These are phyloP conservation scores for Hestina assimilis DNA, from an alignment of 1,140 invertebrate genomes.

Conservation along the genomic window DNA sequence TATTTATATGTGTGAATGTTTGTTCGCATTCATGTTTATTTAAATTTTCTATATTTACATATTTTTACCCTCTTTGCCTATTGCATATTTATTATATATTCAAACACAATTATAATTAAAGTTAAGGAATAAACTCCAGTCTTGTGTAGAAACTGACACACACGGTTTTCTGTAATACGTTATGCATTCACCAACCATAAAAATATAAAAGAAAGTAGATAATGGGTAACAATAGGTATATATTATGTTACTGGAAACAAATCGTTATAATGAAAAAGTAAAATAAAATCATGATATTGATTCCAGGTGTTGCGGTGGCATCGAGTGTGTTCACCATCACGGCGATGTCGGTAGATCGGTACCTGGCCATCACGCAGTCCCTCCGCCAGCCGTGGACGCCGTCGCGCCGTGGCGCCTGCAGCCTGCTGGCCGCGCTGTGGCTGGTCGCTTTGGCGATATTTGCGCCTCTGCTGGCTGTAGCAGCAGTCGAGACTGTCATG, in stretches of 20 bases:
- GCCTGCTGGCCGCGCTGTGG: constrained; percentile 83
- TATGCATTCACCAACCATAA: too few species aligned
- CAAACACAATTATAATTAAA: too few species aligned
- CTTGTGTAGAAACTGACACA: too few species aligned
- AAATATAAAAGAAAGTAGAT: too few species aligned
- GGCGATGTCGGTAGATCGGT: constrained; percentile 87
- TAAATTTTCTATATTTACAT: too few species aligned
- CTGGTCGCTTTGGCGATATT: constrained; percentile 82
- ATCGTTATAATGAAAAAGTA: background rate
- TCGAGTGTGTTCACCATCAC: constrained; percentile 89
- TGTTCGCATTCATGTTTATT: too few species aligned
- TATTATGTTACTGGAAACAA: background rate
- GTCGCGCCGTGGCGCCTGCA: constrained; percentile 82
- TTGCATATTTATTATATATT: too few species aligned
- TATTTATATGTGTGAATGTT: too few species aligned
- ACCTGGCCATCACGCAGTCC: constrained; percentile 86
- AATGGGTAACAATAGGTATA: too few species aligned
- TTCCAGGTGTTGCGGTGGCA: constrained; percentile 85
- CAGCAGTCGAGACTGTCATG: constrained; percentile 64
- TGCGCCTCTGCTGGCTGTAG: constrained; percentile 81
- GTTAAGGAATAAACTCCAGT: too few species aligned
- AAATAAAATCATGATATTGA: background rate
- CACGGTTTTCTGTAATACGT: too few species aligned
- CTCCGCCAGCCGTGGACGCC: constrained; percentile 83
- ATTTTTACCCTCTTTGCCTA: too few species aligned